Evolutionary conservation across 2,797 vertebrate species (phyloP), one percentile per base, ranked within the genome.

Genomic region (Morelia viridis): DNA sequence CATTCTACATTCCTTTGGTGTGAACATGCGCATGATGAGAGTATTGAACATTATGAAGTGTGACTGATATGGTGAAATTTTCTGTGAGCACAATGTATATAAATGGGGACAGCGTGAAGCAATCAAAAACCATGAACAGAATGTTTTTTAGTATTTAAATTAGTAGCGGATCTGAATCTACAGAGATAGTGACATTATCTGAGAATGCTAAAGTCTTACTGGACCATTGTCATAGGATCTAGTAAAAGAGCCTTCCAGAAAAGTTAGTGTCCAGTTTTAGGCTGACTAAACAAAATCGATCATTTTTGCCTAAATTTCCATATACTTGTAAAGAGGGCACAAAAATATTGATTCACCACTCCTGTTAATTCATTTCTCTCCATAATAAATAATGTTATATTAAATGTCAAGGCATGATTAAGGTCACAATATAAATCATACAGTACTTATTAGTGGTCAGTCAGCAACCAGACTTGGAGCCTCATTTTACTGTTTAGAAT

Each of bases 71-170:
- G 19, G 62, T 87, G 56, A 87, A 87, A 76, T 46, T 91, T 4
- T 19, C 26, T 71, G 8, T 41, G 62, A 57, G 13, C 62, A 91
- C 50, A 91, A 53, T 28, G 24, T 35, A 65, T 86, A 91, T 76
- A 91, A 71, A 91, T n/a, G 58, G 62, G 61, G 6, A 62, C 19
- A 88, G 19, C 13, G 61, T 90, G 86, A 92, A 91, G 26, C 84
- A 76, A 85, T 93, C 91, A 62, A 83, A 26, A 86, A 57, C 57
- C 53, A 60, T 35, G 53, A 76, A 84, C 12, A 22, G 58, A 46
- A 53, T 46, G 31, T 6, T 91, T 84, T 91, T 68, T 12, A 11
- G 8, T 86, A 17, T 60, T 87, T 91, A 58, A 57, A 22, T 71
- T 91, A 62, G 35, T 86, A 11, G 84, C 31, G 65, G 84, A 28